Evolutionary conservation across 2,888 invertebrate species (phyloP).

Genomic region (Bombyx huttoni): DNA sequence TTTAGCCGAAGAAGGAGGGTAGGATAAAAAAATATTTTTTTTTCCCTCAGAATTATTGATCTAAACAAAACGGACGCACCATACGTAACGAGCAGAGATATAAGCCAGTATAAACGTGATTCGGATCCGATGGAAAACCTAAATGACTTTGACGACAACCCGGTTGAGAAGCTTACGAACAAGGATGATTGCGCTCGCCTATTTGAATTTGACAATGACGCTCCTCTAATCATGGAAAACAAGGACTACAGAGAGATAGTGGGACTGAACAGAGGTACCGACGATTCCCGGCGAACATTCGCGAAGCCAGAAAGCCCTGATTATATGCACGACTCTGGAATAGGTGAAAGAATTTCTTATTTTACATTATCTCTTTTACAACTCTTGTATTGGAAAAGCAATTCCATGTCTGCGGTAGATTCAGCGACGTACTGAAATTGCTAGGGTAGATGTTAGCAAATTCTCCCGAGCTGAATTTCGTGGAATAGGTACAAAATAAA

Average conservation of each 20-base stretch:
- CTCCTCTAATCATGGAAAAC: conserved; percentile 63
- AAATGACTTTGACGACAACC: conserved; percentile 45
- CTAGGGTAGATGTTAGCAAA: too few relatives aligned
- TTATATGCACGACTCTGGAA: conserved; percentile 70
- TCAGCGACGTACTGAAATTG: too few relatives aligned
- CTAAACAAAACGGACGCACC: conserved; percentile 58
- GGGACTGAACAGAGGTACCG: conserved; percentile 60
- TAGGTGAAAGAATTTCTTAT: conserved; percentile 30
- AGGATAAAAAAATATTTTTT: too few relatives aligned
- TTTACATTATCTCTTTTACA: background rate
- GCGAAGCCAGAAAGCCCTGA: conserved; percentile 65
- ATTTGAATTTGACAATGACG: conserved; percentile 74
- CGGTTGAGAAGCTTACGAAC: conserved; percentile 55
- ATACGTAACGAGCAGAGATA: conserved; percentile 51
- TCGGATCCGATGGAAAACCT: conserved; percentile 31
- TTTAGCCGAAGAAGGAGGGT: too few relatives aligned
- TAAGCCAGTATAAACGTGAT: conserved; percentile 42
- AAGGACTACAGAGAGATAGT: conserved; percentile 63
- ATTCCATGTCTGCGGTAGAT: too few relatives aligned
- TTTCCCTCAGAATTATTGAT: conserved; percentile 61
- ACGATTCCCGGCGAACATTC: conserved; percentile 64
- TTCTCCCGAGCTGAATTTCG: too few relatives aligned
- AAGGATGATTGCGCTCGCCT: conserved; percentile 63
- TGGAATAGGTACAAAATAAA: too few relatives aligned
- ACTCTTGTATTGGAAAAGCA: too few relatives aligned